Evolutionary conservation across 2,797 vertebrate genomes (phyloP).

Genomic region (Netta rufina): DNA sequence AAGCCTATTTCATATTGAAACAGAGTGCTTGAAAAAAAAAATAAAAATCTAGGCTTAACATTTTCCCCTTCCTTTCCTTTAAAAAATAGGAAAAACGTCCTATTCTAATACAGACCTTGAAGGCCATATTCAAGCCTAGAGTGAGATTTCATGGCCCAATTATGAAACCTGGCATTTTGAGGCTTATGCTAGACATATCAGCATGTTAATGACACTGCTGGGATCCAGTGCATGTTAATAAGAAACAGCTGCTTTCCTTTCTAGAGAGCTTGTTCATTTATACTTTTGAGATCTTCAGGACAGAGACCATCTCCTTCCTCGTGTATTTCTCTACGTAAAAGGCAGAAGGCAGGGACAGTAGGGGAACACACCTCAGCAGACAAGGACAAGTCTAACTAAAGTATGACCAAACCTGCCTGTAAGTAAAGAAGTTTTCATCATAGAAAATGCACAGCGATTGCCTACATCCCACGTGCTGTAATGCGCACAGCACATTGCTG

Average conservation of each 20-base stretch:
- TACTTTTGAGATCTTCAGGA: not conserved
- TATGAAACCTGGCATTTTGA: slow-evolving; percentile 52
- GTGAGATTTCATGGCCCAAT: slow-evolving; percentile 26
- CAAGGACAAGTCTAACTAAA: not conserved
- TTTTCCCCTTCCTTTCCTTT: not conserved
- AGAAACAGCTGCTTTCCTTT: slow-evolving; percentile 36
- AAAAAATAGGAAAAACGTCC: not conserved
- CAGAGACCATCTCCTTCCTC: not conserved
- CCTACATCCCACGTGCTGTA: not conserved
- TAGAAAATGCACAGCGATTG: slow-evolving; percentile 5
- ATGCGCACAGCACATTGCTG: not conserved
- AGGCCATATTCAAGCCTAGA: slow-evolving; percentile 7
- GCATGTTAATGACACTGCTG: slow-evolving; percentile 48
- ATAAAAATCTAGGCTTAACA: not conserved
- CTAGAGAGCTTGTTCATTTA: not conserved
- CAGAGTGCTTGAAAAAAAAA: not conserved
- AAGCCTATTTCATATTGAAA: not conserved
- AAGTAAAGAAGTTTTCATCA: not conserved
- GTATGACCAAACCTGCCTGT: slow-evolving; percentile 14
- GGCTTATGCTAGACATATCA: slow-evolving; percentile 22
- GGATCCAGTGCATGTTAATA: slow-evolving; percentile 49
- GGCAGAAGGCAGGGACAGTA: not conserved
- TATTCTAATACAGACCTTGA: not conserved
- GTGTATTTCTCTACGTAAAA: not conserved
- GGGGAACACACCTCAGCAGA: not conserved